phyloP scores from a whole-genome alignment of 1,140 invertebrate species.

The Ceratina australensis region DNA sequence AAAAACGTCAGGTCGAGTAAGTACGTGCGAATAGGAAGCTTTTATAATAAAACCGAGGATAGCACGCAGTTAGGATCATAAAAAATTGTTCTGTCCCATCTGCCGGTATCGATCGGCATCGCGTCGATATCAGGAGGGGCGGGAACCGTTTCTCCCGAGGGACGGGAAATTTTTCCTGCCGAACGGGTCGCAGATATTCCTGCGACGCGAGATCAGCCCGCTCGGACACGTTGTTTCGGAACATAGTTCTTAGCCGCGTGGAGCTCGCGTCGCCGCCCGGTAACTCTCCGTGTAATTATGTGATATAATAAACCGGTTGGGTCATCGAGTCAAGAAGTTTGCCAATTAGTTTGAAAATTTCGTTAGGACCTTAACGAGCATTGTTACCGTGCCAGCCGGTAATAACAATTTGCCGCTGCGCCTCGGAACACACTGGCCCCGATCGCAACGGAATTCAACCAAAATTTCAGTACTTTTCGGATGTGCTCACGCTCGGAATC shows the following conservation, averaged over 20 bases:
- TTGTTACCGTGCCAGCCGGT: background rate
- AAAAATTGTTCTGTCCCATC: slow-evolving; percentile 46
- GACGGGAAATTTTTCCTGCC: slow-evolving; percentile 17
- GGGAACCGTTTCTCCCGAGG: slow-evolving; percentile 13
- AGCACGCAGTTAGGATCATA: slow-evolving; percentile 22
- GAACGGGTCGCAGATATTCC: background rate
- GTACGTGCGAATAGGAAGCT: background rate
- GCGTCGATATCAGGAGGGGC: slow-evolving; percentile 14
- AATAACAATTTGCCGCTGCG: slow-evolving; percentile 10
- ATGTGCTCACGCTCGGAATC: background rate
- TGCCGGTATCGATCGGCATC: slow-evolving; percentile 36
- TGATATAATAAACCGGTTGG: too few relatives aligned
- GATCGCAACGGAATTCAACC: background rate
- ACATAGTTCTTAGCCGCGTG: too few relatives aligned
- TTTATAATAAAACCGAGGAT: slow-evolving; percentile 7
- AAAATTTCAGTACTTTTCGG: slow-evolving; percentile 8
- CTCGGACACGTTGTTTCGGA: too few relatives aligned
- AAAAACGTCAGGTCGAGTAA: background rate
- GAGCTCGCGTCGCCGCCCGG: too few relatives aligned
- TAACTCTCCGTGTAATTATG: too few relatives aligned
- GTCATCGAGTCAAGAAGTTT: too few relatives aligned
- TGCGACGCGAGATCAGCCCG: too few relatives aligned
- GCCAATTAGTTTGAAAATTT: slow-evolving; percentile 10
- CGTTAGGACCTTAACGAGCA: too few relatives aligned
- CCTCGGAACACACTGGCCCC: background rate